phyloP scores from a whole-genome alignment of 2,113 vertebrate species.

The Carlito syrichta region DNA sequence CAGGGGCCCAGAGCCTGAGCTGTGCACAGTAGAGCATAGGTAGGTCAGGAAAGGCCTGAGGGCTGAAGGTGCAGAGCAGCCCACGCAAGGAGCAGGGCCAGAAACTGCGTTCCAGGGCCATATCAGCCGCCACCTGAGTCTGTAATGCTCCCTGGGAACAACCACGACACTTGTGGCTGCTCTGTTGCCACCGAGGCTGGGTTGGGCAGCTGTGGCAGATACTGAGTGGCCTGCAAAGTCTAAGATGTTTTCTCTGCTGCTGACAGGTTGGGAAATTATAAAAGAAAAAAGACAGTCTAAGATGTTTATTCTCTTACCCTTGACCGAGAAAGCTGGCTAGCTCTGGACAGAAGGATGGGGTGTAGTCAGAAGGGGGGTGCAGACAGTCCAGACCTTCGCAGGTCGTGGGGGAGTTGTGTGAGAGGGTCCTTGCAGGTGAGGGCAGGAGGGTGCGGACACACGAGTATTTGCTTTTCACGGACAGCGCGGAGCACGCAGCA shows the following conservation, averaged over 20 bases:
- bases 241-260: too few relatives aligned
- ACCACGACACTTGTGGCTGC: too few relatives aligned
- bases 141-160: too few relatives aligned
- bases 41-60: not conserved
- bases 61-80: not conserved
- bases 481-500: too few relatives aligned
- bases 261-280: too few relatives aligned
- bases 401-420: not conserved
- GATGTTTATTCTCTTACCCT: not conserved
- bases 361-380: not conserved
- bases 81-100: not conserved
- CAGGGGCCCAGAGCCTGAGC: not conserved
- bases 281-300: too few relatives aligned
- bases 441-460: not conserved
- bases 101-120: not conserved
- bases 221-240: too few relatives aligned
- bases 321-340: not conserved
- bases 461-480: not conserved
- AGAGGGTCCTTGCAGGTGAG: not conserved
- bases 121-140: not conserved
- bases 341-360: too few relatives aligned
- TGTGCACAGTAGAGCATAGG: not conserved
- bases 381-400: not conserved
- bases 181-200: rapidly evolving
- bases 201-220: not conserved